Percentiles rank a stretch among this genome's conserved stretches.
Evolutionary conservation across 2,113 vertebrate genomes (phyloP).

Genomic region (Mesocricetus auratus): DNA sequence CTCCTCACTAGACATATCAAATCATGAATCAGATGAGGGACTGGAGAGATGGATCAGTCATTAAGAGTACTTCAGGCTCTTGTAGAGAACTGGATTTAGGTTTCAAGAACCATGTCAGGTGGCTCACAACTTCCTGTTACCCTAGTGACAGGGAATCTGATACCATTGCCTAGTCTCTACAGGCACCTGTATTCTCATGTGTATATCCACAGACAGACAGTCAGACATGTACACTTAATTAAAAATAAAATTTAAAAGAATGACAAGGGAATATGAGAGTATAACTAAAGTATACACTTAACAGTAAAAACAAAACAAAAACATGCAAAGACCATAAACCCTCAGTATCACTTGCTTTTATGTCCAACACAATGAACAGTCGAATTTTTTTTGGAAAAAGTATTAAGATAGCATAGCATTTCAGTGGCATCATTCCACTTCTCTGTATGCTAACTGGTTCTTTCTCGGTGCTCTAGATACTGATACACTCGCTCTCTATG

Average conservation of each 20-base stretch:
- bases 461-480: rapidly evolving
- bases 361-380: background rate
- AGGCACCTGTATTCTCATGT: background rate
- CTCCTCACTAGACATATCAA: background rate
- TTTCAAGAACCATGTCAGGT: background rate
- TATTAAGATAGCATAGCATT: background rate
- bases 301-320: background rate
- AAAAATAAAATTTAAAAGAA: background rate
- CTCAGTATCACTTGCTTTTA: background rate
- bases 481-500: background rate
- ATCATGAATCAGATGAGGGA: background rate
- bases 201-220: background rate
- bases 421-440: background rate
- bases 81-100: background rate
- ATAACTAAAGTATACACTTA: background rate
- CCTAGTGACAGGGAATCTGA: background rate
- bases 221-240: background rate
- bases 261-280: background rate
- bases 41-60: background rate
- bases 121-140: background rate
- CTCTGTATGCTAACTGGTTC: background rate
- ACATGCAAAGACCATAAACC: background rate
- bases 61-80: background rate
- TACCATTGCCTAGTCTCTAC: background rate
- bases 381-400: background rate